Evolutionary conservation across 2,113 vertebrate species (phyloP).

Genomic region (Limnothrissa miodon): DNA sequence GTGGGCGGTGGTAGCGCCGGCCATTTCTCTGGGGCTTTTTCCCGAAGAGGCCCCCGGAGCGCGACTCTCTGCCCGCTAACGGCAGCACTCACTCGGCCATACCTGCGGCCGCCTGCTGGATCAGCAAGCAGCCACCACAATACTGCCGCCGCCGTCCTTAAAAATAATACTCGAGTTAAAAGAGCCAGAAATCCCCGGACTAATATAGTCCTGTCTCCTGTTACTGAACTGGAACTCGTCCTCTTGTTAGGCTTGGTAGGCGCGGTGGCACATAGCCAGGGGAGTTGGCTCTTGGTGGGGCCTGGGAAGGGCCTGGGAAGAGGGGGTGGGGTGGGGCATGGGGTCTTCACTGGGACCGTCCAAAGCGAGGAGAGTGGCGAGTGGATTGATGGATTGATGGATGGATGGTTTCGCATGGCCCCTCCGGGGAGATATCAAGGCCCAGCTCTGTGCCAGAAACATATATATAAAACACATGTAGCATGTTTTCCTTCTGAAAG

Average conservation of each 20-base stretch:
- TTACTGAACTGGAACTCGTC: background rate
- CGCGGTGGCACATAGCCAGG: background rate
- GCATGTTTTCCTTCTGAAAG: background rate
- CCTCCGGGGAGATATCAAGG: slow-evolving; percentile 25
- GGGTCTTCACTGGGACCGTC: background rate
- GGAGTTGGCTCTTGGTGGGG: background rate
- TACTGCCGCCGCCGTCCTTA: background rate
- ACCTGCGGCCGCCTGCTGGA: background rate
- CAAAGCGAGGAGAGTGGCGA: background rate
- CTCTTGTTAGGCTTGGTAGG: background rate
- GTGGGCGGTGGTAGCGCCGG: background rate
- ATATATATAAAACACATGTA: slow-evolving; percentile 26
- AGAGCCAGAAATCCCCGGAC: slow-evolving; percentile 4
- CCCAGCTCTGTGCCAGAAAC: slow-evolving; percentile 37
- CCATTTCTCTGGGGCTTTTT: background rate
- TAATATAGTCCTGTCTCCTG: background rate
- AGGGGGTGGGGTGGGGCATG: slow-evolving; percentile 24
- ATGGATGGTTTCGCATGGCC: slow-evolving; percentile 4
- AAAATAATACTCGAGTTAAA: background rate
- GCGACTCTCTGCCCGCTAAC: background rate
- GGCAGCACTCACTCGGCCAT: background rate
- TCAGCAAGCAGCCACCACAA: background rate
- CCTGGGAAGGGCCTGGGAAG: too few relatives aligned
- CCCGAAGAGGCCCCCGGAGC: background rate
- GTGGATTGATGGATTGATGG: background rate